Percentiles rank a stretch among this genome's conserved stretches.
phyloP scores from a whole-genome alignment of 1,140 invertebrate species.

The Druon quercuslanigerum region DNA sequence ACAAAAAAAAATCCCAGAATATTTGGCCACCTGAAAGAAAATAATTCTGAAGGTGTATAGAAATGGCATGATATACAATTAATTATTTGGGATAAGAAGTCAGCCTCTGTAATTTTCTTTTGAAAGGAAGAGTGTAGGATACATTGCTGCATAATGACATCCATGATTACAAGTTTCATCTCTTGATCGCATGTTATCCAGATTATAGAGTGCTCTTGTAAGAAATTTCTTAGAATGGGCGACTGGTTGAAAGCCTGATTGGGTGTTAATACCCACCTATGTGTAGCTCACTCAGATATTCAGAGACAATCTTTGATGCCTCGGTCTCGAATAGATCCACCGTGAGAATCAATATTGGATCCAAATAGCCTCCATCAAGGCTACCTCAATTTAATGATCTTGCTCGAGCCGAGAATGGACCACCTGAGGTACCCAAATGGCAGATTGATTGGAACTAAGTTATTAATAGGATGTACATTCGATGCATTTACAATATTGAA shows the following conservation, averaged over 20 bases:
- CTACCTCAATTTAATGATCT: constrained; percentile 1
- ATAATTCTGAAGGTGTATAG: too few relatives aligned
- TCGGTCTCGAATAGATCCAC: background rate
- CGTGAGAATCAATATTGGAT: constrained; percentile 1
- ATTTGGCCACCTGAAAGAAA: too few relatives aligned
- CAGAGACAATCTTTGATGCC: background rate
- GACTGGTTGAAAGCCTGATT: constrained; percentile 24
- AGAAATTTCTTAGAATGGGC: constrained; percentile 20
- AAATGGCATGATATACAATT: too few relatives aligned
- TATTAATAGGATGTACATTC: background rate
- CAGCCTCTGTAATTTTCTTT: background rate
- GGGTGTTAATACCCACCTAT: constrained; percentile 6
- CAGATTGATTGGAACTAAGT: too few relatives aligned
- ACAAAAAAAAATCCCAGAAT: too few relatives aligned
- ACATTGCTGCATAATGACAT: constrained; percentile 16
- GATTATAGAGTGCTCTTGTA: background rate
- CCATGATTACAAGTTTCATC: background rate
- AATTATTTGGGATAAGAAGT: too few relatives aligned
- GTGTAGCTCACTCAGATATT: constrained; percentile 2
- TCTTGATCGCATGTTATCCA: constrained; percentile 6
- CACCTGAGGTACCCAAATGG: background rate
- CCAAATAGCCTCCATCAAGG: background rate
- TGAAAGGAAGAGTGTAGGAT: background rate
- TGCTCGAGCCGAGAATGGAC: constrained; percentile 1
- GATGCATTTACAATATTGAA: background rate